phyloP scores from a whole-genome alignment of 2,113 vertebrate species.

The Oncorhynchus keta region DNA sequence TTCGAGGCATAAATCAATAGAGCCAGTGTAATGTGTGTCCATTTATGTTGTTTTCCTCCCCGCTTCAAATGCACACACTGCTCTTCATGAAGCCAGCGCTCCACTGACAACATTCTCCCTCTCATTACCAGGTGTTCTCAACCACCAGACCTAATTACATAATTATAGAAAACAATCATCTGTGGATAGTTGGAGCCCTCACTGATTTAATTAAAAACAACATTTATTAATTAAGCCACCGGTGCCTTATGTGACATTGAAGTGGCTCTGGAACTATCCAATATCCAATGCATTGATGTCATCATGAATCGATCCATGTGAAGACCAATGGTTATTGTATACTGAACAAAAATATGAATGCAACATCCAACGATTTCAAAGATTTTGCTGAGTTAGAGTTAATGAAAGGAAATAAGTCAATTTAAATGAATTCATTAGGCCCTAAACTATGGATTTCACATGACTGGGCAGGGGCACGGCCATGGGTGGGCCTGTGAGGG shows the following conservation, averaged over 20 bases:
- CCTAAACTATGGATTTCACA: too few species aligned
- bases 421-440: too few species aligned
- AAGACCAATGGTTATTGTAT: too few species aligned
- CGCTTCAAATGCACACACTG: constrained; percentile 10
- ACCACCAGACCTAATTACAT: constrained; percentile 79
- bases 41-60: neutral
- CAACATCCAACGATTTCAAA: too few species aligned
- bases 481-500: too few species aligned
- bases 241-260: constrained; percentile 65
- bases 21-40: neutral
- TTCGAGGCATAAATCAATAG: constrained; percentile 10
- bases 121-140: constrained; percentile 71
- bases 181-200: constrained; percentile 75
- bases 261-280: too few species aligned
- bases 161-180: constrained; percentile 84
- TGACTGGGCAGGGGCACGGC: too few species aligned
- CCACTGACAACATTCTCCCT: constrained; percentile 33
- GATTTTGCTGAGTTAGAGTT: too few species aligned
- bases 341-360: too few species aligned
- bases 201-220: constrained; percentile 75
- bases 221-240: constrained; percentile 85
- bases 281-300: too few species aligned
- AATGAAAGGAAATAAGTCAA: too few species aligned
- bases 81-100: neutral
- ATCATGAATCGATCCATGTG: too few species aligned